Conservation (phyloP, 2,113 vertebrate species). For the Vanacampus margaritifer region DNA sequence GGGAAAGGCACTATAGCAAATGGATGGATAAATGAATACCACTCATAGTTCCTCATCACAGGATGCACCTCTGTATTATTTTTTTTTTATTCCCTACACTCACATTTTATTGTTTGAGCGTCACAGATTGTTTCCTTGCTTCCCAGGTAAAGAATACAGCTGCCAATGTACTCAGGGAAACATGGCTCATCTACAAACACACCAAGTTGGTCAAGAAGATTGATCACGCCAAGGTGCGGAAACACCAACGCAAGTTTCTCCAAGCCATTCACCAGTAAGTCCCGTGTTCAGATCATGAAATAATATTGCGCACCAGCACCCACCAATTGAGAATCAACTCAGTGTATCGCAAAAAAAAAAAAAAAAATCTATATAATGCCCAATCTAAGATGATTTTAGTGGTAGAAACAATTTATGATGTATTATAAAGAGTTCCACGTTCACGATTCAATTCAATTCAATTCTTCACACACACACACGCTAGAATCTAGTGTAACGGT, state of each 20-base stretch:
- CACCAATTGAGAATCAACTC: constrained; percentile 6
- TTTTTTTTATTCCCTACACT: too few species aligned
- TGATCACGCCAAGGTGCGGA: constrained; percentile 95
- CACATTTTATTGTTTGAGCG: not conserved
- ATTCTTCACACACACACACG: constrained; percentile 28
- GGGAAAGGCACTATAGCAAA: too few species aligned
- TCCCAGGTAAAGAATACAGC: constrained; percentile 94
- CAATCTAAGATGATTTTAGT: constrained; percentile 11
- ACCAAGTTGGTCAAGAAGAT: constrained; percentile 94
- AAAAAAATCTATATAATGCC: not conserved
- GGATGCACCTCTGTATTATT: too few species aligned
- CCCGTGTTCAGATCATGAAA: not conserved
- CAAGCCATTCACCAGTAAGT: constrained; percentile 99
- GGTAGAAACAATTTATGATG: constrained; percentile 1
- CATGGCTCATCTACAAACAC: constrained; percentile 99
- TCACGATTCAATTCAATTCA: constrained; percentile 12
- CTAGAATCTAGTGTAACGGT: constrained; percentile 48
- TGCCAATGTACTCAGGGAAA: constrained; percentile 99
- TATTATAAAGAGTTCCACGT: not conserved
- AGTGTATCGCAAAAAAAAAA: not conserved
- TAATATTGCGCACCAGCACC: not conserved
- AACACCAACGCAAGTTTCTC: constrained; percentile 99
- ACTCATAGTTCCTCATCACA: not conserved
- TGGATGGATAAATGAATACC: not conserved
- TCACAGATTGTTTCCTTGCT: not conserved